Conservation (phyloP, 2,888 invertebrate genomes). For the Philereme transversata region DNA sequence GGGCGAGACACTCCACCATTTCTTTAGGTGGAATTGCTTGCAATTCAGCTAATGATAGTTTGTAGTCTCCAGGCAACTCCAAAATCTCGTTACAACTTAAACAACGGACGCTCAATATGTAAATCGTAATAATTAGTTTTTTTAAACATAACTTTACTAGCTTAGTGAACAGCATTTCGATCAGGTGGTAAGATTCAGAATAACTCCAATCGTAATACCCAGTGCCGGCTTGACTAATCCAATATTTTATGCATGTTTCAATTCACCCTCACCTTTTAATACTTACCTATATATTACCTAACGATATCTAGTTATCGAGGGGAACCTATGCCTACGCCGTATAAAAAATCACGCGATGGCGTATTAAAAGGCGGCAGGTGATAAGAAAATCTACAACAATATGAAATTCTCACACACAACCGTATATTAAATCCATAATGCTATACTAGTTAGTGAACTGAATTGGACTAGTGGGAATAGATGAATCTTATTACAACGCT, state of each 20-base stretch:
- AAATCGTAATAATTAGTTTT: slow-evolving; percentile 22
- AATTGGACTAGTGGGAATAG: no score
- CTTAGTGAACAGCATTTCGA: slow-evolving; percentile 25
- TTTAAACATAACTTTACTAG: slow-evolving; percentile 6
- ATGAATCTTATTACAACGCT: no score
- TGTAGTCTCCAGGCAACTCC: slow-evolving; percentile 49
- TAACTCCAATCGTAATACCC: slow-evolving; percentile 6
- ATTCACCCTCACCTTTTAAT: slow-evolving; percentile 22
- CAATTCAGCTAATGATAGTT: slow-evolving; percentile 49
- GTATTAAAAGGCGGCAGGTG: no score
- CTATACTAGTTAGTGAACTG: no score
- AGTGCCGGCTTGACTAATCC: background rate
- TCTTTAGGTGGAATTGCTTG: slow-evolving; percentile 57
- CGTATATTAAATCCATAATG: no score
- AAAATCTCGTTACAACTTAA: slow-evolving; percentile 61
- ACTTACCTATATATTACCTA: background rate
- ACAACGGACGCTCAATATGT: slow-evolving; percentile 14
- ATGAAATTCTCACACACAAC: no score
- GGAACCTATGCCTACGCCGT: background rate
- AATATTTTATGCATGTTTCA: slow-evolving; percentile 34
- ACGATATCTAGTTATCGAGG: slow-evolving; percentile 4
- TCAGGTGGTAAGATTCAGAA: slow-evolving; percentile 3
- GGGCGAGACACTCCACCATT: slow-evolving; percentile 62
- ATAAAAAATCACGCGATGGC: no score
- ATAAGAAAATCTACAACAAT: no score